phyloP scores from a whole-genome alignment of 2,113 vertebrate genomes.

The Cololabis saira region DNA sequence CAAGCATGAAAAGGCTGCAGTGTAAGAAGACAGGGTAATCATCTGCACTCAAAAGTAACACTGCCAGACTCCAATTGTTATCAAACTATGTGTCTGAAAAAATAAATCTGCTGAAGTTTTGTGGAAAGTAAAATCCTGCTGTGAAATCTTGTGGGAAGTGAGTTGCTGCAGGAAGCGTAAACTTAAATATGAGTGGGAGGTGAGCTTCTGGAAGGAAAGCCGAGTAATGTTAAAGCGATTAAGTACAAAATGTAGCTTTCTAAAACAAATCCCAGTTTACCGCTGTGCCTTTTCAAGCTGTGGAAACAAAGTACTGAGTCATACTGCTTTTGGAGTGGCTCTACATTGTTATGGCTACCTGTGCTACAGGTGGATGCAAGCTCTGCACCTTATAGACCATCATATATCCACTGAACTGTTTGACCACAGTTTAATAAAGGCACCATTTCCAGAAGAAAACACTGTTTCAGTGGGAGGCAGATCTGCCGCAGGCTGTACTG shows the following conservation, averaged over 20 bases:
- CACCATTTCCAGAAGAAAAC: too few species aligned
- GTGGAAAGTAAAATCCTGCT: neutral
- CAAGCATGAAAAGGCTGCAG: neutral
- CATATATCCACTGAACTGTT: too few species aligned
- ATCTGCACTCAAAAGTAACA: too few species aligned
- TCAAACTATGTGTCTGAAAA: neutral
- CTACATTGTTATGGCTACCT: too few species aligned
- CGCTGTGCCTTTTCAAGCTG: neutral
- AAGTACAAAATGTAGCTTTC: neutral
- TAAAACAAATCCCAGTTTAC: neutral
- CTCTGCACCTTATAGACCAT: too few species aligned
- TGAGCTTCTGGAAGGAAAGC: neutral
- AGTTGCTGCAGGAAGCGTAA: neutral
- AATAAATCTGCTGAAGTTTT: neutral
- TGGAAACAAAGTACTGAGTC: neutral
- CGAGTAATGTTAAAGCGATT: neutral
- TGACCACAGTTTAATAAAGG: too few species aligned
- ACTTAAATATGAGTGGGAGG: neutral
- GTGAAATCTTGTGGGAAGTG: neutral
- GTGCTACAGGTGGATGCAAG: too few species aligned
- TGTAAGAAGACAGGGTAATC: neutral
- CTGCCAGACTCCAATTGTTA: slow-evolving; percentile 1
- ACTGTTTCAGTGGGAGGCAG: too few species aligned
- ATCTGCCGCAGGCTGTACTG: too few species aligned
- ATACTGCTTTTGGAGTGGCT: neutral